A percentile compares a stretch with the other conserved stretches of the same genome.
Evolutionary conservation across 2,888 invertebrate genomes (phyloP).

Genomic region (Ganaspis brasiliensis): DNA sequence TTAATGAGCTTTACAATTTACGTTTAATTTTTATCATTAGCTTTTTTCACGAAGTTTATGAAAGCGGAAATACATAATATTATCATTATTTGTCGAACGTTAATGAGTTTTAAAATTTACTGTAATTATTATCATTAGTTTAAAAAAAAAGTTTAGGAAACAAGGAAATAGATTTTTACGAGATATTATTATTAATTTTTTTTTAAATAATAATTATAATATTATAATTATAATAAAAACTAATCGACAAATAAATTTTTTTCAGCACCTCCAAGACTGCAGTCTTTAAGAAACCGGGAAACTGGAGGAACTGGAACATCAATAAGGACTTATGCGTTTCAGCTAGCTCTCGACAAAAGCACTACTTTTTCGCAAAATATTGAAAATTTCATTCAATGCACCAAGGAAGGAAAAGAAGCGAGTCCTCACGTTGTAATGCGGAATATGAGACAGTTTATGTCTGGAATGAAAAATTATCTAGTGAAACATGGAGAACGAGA

Average conservation of each 20-base stretch:
- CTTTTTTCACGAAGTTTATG: too few species aligned
- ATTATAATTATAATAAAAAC: not conserved
- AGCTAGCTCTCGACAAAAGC: constrained; percentile 90
- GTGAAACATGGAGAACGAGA: constrained; percentile 96
- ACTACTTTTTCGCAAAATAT: constrained; percentile 96
- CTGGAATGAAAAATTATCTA: constrained; percentile 98
- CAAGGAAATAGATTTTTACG: too few species aligned
- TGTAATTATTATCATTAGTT: too few species aligned
- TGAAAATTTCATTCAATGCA: constrained; percentile 96
- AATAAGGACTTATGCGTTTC: constrained; percentile 89
- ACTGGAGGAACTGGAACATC: constrained; percentile 85
- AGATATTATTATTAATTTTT: too few species aligned
- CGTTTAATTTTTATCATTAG: too few species aligned
- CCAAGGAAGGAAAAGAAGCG: constrained; percentile 93
- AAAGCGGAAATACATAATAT: too few species aligned
- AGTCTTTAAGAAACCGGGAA: constrained; percentile 85
- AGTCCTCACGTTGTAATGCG: constrained; percentile 94
- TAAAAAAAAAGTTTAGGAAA: too few species aligned
- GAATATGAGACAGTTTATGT: constrained; percentile 98
- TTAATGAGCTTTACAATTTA: too few species aligned
- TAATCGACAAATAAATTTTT: constrained; percentile 22
- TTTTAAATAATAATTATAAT: too few species aligned
- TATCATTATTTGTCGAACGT: too few species aligned
- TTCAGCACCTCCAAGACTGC: constrained; percentile 90
- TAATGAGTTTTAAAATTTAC: too few species aligned